Evolutionary conservation across 2,888 invertebrate species (phyloP), one percentile per base, ranked within the genome.

Genomic region (Cerastoderma edule): DNA sequence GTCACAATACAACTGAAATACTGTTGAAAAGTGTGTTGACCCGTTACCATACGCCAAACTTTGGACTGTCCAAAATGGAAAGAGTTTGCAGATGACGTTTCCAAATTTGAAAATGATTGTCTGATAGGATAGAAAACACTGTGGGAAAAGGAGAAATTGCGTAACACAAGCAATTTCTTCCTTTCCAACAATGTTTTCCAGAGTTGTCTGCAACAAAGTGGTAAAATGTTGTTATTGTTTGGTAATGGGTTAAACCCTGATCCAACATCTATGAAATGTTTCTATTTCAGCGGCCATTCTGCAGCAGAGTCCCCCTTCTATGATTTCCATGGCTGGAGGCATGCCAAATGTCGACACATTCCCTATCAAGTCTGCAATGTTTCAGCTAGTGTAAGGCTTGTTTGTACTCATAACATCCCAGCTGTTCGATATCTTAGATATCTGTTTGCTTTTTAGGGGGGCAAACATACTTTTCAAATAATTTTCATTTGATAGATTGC

Each of bases 301-400:
- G 6, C 82, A 85, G 13, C 76, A 86, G 60, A 86, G 88, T 76
- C 87, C 92, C 32, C 88, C 89, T 5, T 81, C 89, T 6, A 86
- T 89, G 82, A 90, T 91, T 19, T 89, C 89, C 3, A 87, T 91
- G 88, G 90, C 90, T 33, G 89, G 88, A 0, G 91, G 91, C 13
- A 85, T 87, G 85, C 91, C 91, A 1, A 91, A 91, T 83, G 86
- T 88, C 5, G 83, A 83, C 27, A 83, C 89, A n/a, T 91, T 91
- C 78, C 91, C 91, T 19, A 85, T 90, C 33, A 76, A 85, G 48
- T 88, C 88, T 39, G 88, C 87, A 10, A 84, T 86, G 33, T 81
- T 91, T n/a, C 87, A 80, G 67, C 80, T 90, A 22, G 82, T 83
- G 90, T 90, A 72, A 77, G 63, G 27, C 2, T 13, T 6, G 19